These are phyloP conservation scores for Myripristis jacobus DNA, from an alignment of 2,797 vertebrate genomes.

Conservation along the genomic window DNA sequence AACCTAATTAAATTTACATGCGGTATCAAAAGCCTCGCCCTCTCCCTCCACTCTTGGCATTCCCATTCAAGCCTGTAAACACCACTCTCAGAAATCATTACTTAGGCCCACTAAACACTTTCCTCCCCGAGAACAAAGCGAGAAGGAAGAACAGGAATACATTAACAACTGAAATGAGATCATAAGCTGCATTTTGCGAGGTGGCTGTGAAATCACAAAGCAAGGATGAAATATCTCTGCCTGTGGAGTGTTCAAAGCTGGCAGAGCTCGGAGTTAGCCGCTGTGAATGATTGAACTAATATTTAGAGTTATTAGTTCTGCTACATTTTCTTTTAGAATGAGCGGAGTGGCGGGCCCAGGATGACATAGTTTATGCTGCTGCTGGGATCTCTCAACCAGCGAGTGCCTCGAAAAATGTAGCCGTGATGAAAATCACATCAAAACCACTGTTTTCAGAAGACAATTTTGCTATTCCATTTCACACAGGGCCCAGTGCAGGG, in stretches of 20 bases:
- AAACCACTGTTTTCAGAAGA: slow-evolving; percentile 57
- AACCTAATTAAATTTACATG: slow-evolving; percentile 80
- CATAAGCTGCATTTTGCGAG: slow-evolving; percentile 74
- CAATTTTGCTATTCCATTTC: slow-evolving; percentile 54
- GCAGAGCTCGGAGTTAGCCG: slow-evolving; percentile 62
- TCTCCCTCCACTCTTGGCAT: slow-evolving; percentile 57
- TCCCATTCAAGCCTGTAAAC: slow-evolving; percentile 76
- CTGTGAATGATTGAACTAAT: slow-evolving; percentile 76
- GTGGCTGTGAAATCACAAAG: slow-evolving; percentile 79
- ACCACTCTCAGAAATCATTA: slow-evolving; percentile 78
- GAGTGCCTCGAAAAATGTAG: slow-evolving; percentile 57
- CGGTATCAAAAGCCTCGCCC: slow-evolving; percentile 62
- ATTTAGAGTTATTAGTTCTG: slow-evolving; percentile 80
- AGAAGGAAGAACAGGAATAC: slow-evolving; percentile 66
- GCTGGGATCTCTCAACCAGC: slow-evolving; percentile 62
- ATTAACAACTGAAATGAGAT: slow-evolving; percentile 82
- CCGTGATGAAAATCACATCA: slow-evolving; percentile 68
- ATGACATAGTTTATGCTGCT: slow-evolving; percentile 61
- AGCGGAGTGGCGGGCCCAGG: slow-evolving; percentile 61
- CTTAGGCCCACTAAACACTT: slow-evolving; percentile 75
- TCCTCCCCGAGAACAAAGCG: slow-evolving; percentile 74
- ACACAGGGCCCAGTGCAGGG: slow-evolving; percentile 20
- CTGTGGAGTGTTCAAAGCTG: slow-evolving; percentile 58
- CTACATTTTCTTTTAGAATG: slow-evolving; percentile 74
- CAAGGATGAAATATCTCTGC: slow-evolving; percentile 73